Base-by-base conservation (phyloP, 2,888 invertebrate genomes). In the Adelognathus sp. region DNA sequence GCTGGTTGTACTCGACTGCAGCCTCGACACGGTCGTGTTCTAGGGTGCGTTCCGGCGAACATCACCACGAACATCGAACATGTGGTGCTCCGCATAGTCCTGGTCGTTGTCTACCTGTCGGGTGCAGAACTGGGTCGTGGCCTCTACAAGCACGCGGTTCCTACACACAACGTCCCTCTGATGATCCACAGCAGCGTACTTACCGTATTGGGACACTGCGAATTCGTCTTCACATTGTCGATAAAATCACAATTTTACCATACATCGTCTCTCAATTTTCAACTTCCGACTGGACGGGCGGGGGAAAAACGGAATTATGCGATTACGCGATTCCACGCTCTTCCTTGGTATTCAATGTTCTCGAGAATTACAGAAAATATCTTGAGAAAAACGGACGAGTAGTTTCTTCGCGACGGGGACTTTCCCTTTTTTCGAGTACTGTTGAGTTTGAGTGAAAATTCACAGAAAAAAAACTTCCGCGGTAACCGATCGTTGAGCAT, bases 31-130 rank as follows among this genome's bases (percentile, higher is more conserved):
- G 0, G 80, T 87, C 4, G 80, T 80, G 5, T 87, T 88, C 79
- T 88, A 86, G 88, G 88, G 86, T 11, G 84, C 87, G n/a, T n/a
- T 4, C 82, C 87, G 69, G 88, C 86, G 0, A 88, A 87, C 76
- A 87, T 87, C 87, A 69, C 83, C 52, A 81, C 86, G 36, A 89
- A 88, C 61, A 82, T 88, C 3, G 83, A 83, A 11, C 87, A 89
- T 64, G 83, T 87, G 29, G 77, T 87, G 3, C 69, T 87, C 14
- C 88, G 87, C 76, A 69, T 81, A 4, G 67, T 86, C 36, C 85
- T 88, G 1, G 84, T 89, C 2, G 60, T 83, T 11, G 81, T 86
- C 16, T 88, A 89, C 54, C 80, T 84, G 29, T 81, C 82, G 11
- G 80, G 87, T 3, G 86, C 86, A 24, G 84, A 85, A 66, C 77